Evolutionary conservation across 2,113 vertebrate genomes (phyloP), one percentile per base, ranked within the genome.

Genomic region (Bostrychus sinensis): DNA sequence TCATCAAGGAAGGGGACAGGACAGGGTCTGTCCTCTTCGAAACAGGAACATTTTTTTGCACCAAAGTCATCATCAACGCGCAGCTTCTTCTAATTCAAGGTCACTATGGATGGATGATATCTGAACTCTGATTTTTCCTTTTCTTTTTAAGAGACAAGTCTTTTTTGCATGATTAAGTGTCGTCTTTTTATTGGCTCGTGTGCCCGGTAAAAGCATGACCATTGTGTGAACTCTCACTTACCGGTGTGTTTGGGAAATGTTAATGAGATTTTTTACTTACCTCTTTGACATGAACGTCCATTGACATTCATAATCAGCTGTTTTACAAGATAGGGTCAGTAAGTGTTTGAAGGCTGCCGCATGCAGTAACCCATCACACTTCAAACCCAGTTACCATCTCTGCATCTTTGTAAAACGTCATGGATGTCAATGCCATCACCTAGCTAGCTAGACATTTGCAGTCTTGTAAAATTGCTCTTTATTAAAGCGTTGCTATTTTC

Each of bases 31-130:
- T 82, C 88, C 75, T 84, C 88, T 86, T 88, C 78, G 61, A 83
- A 84, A 86, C 85, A 88, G 89, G 88, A 89, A 91, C 88, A 88
- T 90, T 91, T 87, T 89, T 90, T 91, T 89, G 88, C 89, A 91
- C 89, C 89, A 91, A 91, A 91, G 89, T 89, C 87, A 88, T 89
- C 89, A 89, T 89, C 89, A 84, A 91, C 82, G 89, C 86, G 89
- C 89, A 91, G 89, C 89, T 91, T 89, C 84, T 89, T 86, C 86
- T 88, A 85, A 84, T 82, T 88, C 84, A 86, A 88, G 81, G 80
- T 87, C 80, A 88, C 81, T 72, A 85, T 3, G 78, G 82, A 86
- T 78, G 85, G 83, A 88, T 83, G 83, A 72, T 82, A 86, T 82
- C 85, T 78, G 81, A 89, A 86, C 76, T 86, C 72, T 67, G 76